Conservation (phyloP, 2,888 invertebrate species). For the Orchestes rusci region DNA sequence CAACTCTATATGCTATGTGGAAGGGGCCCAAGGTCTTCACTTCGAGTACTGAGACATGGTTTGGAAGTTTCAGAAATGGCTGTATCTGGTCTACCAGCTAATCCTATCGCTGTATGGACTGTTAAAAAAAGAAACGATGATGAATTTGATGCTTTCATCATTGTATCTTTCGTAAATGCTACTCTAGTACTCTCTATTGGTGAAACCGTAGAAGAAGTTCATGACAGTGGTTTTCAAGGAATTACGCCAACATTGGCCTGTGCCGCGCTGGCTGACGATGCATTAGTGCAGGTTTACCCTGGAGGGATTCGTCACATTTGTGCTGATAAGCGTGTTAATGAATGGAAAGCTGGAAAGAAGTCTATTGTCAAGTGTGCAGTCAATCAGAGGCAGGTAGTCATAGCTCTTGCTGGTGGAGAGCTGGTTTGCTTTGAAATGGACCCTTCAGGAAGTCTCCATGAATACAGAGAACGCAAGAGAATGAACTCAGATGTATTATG, state of each 20-base stretch:
- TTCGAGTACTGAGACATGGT: constrained; percentile 92
- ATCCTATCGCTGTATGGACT: constrained; percentile 99
- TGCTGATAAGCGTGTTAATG: constrained; percentile 95
- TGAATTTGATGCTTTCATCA: constrained; percentile 98
- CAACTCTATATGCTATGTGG: constrained; percentile 97
- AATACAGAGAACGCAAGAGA: constrained; percentile 95
- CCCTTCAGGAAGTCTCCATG: constrained; percentile 94
- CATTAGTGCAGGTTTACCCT: constrained; percentile 95
- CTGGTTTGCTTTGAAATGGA: constrained; percentile 99
- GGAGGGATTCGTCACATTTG: constrained; percentile 98
- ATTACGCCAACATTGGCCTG: constrained; percentile 98
- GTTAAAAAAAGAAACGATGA: constrained; percentile 94
- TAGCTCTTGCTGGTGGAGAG: constrained; percentile 95
- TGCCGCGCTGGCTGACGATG: constrained; percentile 95
- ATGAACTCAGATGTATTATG: constrained; percentile 96
- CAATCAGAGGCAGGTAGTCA: constrained; percentile 96
- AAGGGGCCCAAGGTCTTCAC: constrained; percentile 86
- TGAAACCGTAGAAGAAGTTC: constrained; percentile 99
- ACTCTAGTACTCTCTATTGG: constrained; percentile 98
- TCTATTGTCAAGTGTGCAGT: constrained; percentile 97
- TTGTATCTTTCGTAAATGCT: constrained; percentile 98
- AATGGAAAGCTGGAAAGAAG: constrained; percentile 98
- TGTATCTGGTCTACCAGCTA: constrained; percentile 98
- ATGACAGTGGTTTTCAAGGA: constrained; percentile 97
- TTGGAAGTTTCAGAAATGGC: constrained; percentile 99